Conservation (phyloP, 1,140 invertebrate genomes). For the Belonocnema kinseyi region DNA sequence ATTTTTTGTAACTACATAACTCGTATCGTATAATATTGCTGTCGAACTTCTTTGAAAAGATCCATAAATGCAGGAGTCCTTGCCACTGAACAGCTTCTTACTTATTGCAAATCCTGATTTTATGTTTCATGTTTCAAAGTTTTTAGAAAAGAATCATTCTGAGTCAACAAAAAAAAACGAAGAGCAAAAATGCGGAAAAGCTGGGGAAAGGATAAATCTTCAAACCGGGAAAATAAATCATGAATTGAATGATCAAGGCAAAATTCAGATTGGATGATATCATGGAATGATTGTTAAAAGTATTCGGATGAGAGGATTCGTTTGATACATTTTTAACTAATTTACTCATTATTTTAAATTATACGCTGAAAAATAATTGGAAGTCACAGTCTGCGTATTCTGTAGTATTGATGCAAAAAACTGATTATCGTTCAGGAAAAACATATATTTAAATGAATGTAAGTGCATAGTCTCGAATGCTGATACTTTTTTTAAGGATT, state of each 20-base stretch:
- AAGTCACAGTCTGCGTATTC: too few relatives aligned
- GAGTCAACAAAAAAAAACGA: not conserved
- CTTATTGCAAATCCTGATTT: not conserved
- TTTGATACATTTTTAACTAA: too few relatives aligned
- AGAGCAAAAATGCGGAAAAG: not conserved
- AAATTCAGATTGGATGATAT: not conserved
- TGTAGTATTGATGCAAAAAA: too few relatives aligned
- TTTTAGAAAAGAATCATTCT: not conserved
- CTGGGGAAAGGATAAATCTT: not conserved
- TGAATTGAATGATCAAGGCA: not conserved
- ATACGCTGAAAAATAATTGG: too few relatives aligned
- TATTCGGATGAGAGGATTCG: too few relatives aligned
- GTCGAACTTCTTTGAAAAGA: constrained; percentile 24
- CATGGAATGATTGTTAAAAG: too few relatives aligned
- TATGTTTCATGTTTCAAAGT: not conserved
- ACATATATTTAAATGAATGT: too few relatives aligned
- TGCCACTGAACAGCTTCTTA: not conserved
- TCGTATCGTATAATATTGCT: not conserved
- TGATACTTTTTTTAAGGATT: too few relatives aligned
- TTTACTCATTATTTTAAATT: too few relatives aligned
- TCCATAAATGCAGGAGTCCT: constrained; percentile 17
- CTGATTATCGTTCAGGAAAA: too few relatives aligned
- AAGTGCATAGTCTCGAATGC: too few relatives aligned
- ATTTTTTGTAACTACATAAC: not conserved
- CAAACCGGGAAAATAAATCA: not conserved